Conservation (phyloP, 2,888 invertebrate genomes). For the Caenorhabditis uteleia region DNA sequence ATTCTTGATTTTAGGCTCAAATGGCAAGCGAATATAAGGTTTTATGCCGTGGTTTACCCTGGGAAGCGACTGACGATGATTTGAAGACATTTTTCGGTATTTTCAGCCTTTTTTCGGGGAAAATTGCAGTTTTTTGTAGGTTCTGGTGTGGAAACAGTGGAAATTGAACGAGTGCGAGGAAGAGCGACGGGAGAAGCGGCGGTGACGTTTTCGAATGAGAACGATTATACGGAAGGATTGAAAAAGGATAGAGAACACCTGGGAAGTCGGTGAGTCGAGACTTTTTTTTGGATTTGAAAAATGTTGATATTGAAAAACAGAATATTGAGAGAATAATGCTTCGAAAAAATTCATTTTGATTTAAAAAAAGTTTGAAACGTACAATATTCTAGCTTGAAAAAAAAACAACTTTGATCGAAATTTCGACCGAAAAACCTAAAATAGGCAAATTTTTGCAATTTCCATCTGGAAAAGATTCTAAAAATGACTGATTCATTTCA, state of each 20-base stretch:
- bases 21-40: constrained; percentile 21
- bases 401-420: too few species aligned
- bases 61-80: constrained; percentile 39
- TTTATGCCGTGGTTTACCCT: constrained; percentile 40
- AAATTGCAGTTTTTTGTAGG: constrained; percentile 17
- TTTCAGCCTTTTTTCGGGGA: neutral
- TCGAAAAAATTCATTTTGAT: too few species aligned
- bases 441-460: too few species aligned
- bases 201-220: constrained; percentile 37
- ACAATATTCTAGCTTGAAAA: too few species aligned
- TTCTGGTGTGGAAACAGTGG: constrained; percentile 35
- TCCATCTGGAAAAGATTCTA: too few species aligned
- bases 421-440: too few species aligned
- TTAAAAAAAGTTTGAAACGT: too few species aligned
- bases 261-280: constrained; percentile 21
- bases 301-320: constrained; percentile 2
- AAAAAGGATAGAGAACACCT: constrained; percentile 45
- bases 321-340: too few species aligned
- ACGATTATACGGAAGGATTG: constrained; percentile 35
- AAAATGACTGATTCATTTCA: too few species aligned
- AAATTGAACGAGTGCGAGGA: constrained; percentile 38
- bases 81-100: constrained; percentile 41
- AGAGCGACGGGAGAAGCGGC: constrained; percentile 39
- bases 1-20: neutral
- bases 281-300: too few species aligned